A percentile compares a stretch with the other conserved stretches of the same genome.
Evolutionary conservation across 2,888 invertebrate species (phyloP).

Genomic region (Horisme vitalbata): DNA sequence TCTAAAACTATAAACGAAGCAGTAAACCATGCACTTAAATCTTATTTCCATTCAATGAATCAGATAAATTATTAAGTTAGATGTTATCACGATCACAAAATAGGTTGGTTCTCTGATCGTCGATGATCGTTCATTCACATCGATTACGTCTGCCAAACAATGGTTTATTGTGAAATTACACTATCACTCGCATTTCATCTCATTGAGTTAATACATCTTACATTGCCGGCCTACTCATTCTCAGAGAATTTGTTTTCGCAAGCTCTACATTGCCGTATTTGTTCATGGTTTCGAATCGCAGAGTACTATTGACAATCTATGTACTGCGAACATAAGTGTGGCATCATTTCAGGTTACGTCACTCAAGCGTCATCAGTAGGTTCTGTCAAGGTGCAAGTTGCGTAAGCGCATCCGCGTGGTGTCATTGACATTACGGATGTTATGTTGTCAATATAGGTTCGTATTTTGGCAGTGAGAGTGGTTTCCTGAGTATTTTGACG

Average conservation of each 20-base stretch:
- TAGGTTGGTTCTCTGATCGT: no score
- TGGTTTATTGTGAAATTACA: conserved; percentile 74
- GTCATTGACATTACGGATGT: conserved; percentile 77
- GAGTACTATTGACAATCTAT: conserved; percentile 19
- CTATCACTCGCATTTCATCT: conserved; percentile 73
- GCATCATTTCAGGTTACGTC: conserved; percentile 51
- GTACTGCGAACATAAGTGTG: conserved; percentile 36
- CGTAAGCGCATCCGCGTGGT: conserved; percentile 70
- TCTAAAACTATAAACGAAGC: conserved; percentile 50
- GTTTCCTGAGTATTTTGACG: conserved; percentile 14
- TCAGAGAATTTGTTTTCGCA: conserved; percentile 31
- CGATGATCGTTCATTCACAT: conserved; percentile 68
- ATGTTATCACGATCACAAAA: conserved; percentile 50
- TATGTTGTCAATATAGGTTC: conserved; percentile 53
- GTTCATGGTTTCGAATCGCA: neutral
- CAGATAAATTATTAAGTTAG: conserved; percentile 47
- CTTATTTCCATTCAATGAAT: conserved; percentile 50
- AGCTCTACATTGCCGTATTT: conserved; percentile 37
- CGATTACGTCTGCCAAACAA: conserved; percentile 66
- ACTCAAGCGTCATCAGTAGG: conserved; percentile 52
- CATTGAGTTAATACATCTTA: conserved; percentile 54
- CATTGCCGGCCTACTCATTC: conserved; percentile 42
- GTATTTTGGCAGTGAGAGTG: conserved; percentile 55
- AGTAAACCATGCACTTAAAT: conserved; percentile 36
- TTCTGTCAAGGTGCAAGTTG: conserved; percentile 75